Conservation (phyloP, 2,797 vertebrate genomes). For the Yasuhikotakia modesta region DNA sequence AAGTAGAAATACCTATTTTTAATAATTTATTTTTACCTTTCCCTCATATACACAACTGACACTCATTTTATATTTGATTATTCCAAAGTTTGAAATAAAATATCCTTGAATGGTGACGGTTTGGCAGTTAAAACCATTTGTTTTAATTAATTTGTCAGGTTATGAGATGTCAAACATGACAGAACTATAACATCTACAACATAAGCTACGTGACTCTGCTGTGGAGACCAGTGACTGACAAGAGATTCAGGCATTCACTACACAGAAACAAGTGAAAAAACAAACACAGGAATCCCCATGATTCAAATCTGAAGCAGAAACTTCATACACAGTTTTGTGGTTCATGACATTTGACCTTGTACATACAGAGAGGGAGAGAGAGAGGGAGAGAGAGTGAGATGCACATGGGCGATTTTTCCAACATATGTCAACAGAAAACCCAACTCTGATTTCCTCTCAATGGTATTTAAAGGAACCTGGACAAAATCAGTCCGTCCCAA, state of each 20-base stretch:
- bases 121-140: constrained; percentile 15
- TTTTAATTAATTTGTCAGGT: constrained; percentile 6
- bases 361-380: not conserved
- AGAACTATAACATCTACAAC: constrained; percentile 1
- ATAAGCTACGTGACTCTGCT: constrained; percentile 25
- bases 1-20: too few relatives aligned
- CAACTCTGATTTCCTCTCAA: not conserved
- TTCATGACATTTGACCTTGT: constrained; percentile 46
- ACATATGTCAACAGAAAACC: constrained; percentile 10
- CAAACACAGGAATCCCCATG: constrained; percentile 53
- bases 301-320: not conserved
- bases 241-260: constrained; percentile 21
- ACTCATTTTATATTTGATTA: too few relatives aligned
- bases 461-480: constrained; percentile 32
- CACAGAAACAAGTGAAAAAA: constrained; percentile 42
- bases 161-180: constrained; percentile 43
- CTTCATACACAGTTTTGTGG: constrained; percentile 51
- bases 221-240: constrained; percentile 32
- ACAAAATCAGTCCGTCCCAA: constrained; percentile 2
- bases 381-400: too few relatives aligned
- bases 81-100: constrained; percentile 2
- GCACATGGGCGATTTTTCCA: not conserved
- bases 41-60: too few relatives aligned
- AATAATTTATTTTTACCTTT: too few relatives aligned
- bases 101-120: constrained; percentile 27